phyloP scores from a whole-genome alignment of 2,888 invertebrate genomes.

The Mamestra brassicae region DNA sequence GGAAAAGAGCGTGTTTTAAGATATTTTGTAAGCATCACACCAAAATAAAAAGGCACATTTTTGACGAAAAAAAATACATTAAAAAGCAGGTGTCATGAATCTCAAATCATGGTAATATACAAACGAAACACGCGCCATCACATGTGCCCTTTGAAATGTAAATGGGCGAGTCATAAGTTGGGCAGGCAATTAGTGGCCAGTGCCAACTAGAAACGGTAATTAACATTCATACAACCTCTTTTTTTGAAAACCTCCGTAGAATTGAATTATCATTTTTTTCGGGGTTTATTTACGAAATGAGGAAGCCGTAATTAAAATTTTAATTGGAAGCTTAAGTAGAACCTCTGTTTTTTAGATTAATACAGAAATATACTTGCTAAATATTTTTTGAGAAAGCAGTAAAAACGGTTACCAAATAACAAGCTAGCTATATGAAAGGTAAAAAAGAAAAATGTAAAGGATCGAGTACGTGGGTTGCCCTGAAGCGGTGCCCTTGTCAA shows the following conservation, averaged over 20 bases:
- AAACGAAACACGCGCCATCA: constrained; percentile 43
- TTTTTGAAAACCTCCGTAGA: constrained; percentile 41
- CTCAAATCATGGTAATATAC: constrained; percentile 44
- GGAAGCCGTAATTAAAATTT: constrained; percentile 39
- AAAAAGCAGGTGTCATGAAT: constrained; percentile 53
- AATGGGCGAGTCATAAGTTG: constrained; percentile 54
- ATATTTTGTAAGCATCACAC: background rate
- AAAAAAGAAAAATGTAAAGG: constrained; percentile 2
- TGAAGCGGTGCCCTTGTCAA: constrained; percentile 16
- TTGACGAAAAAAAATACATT: constrained; percentile 6
- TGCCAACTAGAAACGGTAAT: constrained; percentile 49
- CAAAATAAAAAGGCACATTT: constrained; percentile 3
- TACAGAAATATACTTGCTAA: background rate
- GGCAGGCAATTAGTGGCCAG: constrained; percentile 60
- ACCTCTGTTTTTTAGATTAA: background rate
- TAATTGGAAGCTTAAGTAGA: constrained; percentile 21
- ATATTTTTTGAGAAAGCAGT: background rate
- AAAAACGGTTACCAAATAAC: background rate
- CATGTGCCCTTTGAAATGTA: constrained; percentile 63
- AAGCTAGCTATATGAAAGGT: background rate
- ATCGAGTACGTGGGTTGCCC: background rate
- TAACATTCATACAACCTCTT: constrained; percentile 55
- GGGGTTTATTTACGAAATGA: background rate
- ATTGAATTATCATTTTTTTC: constrained; percentile 49
- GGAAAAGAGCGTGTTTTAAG: background rate